Evolutionary conservation across 2,888 invertebrate species (phyloP).

Genomic region (Eledone cirrhosa): DNA sequence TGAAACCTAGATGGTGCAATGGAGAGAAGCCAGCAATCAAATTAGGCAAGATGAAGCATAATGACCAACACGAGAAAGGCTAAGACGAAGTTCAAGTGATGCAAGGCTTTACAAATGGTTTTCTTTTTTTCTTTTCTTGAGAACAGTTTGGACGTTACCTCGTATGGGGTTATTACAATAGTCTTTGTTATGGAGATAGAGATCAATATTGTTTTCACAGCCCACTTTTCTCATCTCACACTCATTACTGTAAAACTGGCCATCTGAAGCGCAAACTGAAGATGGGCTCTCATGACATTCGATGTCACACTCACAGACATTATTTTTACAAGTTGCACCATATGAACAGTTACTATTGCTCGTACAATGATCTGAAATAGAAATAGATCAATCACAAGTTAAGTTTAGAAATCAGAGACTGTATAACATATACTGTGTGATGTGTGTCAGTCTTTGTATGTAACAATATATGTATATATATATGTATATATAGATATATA

Average conservation of each 20-base stretch:
- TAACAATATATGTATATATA: no score
- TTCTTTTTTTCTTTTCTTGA: no score
- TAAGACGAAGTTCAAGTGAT: no score
- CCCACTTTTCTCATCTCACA: conserved; percentile 84
- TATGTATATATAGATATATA: no score
- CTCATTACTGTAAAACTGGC: conserved; percentile 82
- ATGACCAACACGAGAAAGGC: no score
- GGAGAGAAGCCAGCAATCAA: no score
- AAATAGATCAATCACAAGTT: conserved; percentile 18
- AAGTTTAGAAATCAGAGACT: no score
- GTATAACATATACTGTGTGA: no score
- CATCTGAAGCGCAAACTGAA: conserved; percentile 84
- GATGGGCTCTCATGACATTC: conserved; percentile 87
- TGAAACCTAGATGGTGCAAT: no score
- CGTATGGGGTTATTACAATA: conserved; percentile 58
- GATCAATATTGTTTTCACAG: conserved; percentile 73
- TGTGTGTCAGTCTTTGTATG: no score
- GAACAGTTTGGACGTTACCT: conserved; percentile 24
- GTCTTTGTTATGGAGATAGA: conserved; percentile 69
- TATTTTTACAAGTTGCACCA: conserved; percentile 84
- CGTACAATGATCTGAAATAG: conserved; percentile 76
- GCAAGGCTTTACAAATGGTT: no score
- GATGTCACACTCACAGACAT: conserved; percentile 85
- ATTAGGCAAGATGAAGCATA: no score
- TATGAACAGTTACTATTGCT: conserved; percentile 79